Conservation (phyloP, 2,888 invertebrate genomes). For the Apamea monoglypha region DNA sequence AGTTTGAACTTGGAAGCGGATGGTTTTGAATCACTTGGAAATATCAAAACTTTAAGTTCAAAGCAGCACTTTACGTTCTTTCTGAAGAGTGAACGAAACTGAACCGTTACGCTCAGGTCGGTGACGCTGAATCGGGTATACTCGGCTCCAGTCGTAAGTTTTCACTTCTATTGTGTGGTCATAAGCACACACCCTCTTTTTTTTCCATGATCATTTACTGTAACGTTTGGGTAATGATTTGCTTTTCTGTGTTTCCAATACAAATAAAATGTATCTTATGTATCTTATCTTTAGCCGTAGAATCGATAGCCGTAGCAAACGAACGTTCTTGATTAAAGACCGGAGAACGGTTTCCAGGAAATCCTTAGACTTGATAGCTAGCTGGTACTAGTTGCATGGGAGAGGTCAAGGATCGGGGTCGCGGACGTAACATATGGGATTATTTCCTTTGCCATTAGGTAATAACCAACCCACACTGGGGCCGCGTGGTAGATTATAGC, state of each 20-base stretch:
- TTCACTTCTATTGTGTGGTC: background rate
- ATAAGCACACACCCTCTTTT: background rate
- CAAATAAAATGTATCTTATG: background rate
- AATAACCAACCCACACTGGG: background rate
- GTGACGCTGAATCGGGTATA: background rate
- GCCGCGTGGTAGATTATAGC: background rate
- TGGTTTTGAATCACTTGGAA: background rate
- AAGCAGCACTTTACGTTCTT: background rate
- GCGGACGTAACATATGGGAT: background rate
- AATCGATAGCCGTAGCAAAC: background rate
- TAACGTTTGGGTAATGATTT: background rate
- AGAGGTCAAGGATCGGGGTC: background rate
- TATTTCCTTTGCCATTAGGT: background rate
- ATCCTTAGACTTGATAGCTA: background rate
- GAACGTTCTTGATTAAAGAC: background rate
- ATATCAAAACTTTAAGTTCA: no score
- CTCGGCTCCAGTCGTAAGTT: background rate
- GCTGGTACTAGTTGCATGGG: background rate
- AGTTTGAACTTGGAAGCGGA: background rate
- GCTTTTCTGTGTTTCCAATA: background rate
- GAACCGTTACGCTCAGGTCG: background rate
- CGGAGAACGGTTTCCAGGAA: background rate
- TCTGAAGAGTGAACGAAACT: background rate
- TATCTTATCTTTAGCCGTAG: background rate
- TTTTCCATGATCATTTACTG: background rate